These are phyloP conservation scores for Nipponacmea schrenckii DNA, from an alignment of 2,888 invertebrate species.

Conservation along the genomic window DNA sequence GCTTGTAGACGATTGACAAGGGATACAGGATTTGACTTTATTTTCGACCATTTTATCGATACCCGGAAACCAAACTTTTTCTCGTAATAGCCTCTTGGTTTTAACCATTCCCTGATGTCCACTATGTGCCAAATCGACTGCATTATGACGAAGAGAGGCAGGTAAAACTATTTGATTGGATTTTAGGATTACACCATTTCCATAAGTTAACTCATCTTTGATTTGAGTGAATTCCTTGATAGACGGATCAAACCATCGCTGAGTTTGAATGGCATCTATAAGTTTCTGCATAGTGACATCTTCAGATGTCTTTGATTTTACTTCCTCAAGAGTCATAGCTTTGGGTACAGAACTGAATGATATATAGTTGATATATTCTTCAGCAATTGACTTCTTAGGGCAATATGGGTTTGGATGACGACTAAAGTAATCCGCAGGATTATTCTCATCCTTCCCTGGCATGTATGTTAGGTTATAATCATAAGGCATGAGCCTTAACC, in stretches of 20 bases:
- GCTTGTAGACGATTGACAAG: not conserved
- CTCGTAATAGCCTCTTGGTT: constrained; percentile 38
- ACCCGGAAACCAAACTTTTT: constrained; percentile 44
- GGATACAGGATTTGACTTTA: not conserved
- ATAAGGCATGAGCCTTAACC: constrained; percentile 30
- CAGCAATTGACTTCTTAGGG: constrained; percentile 23
- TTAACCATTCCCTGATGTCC: constrained; percentile 40
- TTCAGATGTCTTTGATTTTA: constrained; percentile 20
- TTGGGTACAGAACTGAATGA: constrained; percentile 31
- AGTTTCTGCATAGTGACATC: constrained; percentile 24
- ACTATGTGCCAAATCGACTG: constrained; percentile 32
- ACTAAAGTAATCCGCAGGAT: constrained; percentile 40
- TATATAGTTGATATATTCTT: constrained; percentile 30
- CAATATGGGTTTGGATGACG: constrained; percentile 34
- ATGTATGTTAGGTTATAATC: constrained; percentile 29
- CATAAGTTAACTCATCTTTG: constrained; percentile 22
- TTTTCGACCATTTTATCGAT: constrained; percentile 38
- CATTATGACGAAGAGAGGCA: constrained; percentile 25
- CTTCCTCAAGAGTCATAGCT: constrained; percentile 30
- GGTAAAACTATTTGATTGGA: constrained; percentile 36
- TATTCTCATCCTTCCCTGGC: constrained; percentile 35
- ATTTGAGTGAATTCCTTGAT: constrained; percentile 12
- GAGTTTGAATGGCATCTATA: constrained; percentile 26
- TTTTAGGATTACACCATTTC: constrained; percentile 26
- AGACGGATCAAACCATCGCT: constrained; percentile 22